Base-by-base conservation (phyloP, 2,797 vertebrate species). In the Epinephelus malabaricus region DNA sequence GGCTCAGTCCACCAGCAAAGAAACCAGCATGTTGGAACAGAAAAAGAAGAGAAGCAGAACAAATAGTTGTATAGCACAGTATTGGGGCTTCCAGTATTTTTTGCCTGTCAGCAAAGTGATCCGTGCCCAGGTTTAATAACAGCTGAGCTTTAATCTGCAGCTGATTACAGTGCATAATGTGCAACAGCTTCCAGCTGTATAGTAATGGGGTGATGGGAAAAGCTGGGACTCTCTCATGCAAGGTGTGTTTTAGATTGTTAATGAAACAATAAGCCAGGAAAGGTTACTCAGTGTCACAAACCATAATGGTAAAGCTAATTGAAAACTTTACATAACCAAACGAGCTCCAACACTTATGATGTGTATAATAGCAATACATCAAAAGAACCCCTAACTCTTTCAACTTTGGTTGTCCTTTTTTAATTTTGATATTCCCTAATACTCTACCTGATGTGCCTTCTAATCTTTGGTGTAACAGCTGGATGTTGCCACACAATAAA, bases 141-240 rank as follows among this genome's bases (percentile, higher is more conserved):
- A 87, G 84, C 63, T 34, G 6, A 81, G 59, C 78, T 86, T 80
- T 88, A 86, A 87, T 89, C 78, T 84, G 78, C 68, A 74, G 83
- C 46, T 88, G 85, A 93, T 92, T 92, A 90, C 65, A 87, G 86
- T 83, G 74, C 59, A 82, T 71, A 58, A 56, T 53, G 27, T 46
- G 66, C 66, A 84, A 73, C 69, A 69, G 68, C 61, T 82, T 77
- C 79, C 79, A 86, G 79, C 70, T 90, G 82, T 78, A 62, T 15
- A 58, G 63, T 47, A 54, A 54, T 72, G 55, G 51, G 78, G 69
- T 72, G 66, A 73, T 69, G 76, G 83, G 83, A 74, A 68, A 23
- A 67, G 54, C 70, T 2, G 15, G 67, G 72, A 83, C 51, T 88
- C 73, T 84, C 86, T 75, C 71, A 58, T 63, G 61, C 17, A 68